Evolutionary conservation across 2,797 vertebrate species (phyloP).

Genomic region (Morus bassanus): DNA sequence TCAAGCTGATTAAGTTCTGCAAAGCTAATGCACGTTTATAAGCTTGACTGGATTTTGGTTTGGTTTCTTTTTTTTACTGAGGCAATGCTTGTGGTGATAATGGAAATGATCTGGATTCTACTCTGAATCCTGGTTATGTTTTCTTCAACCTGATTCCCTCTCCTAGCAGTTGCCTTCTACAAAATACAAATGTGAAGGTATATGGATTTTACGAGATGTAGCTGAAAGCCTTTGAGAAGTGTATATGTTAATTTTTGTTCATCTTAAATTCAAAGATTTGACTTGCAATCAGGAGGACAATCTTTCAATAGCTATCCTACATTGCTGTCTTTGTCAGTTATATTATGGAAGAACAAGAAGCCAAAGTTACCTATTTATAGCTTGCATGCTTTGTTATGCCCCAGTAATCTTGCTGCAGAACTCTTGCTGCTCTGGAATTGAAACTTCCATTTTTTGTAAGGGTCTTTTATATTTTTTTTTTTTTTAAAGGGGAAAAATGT

Average conservation of each 20-base stretch:
- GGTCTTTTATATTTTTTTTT: background rate
- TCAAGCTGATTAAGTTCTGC: background rate
- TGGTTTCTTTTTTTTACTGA: background rate
- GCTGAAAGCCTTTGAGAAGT: background rate
- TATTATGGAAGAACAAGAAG: background rate
- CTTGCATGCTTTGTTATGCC: background rate
- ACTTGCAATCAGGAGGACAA: accelerated
- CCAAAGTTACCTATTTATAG: background rate
- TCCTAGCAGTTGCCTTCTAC: background rate
- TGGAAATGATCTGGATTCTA: background rate
- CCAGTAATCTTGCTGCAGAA: background rate
- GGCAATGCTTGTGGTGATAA: background rate
- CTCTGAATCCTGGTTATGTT: background rate
- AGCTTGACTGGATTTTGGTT: background rate
- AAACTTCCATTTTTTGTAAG: background rate
- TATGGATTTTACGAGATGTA: background rate
- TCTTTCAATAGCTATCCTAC: background rate
- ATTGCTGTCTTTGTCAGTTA: background rate
- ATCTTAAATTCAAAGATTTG: background rate
- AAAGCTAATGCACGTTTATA: background rate
- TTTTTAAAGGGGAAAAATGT: background rate
- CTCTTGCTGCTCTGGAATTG: background rate
- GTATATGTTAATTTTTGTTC: background rate
- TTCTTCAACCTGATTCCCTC: background rate
- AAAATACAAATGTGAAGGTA: background rate